Conservation (phyloP, 1,140 invertebrate species). For the Zeugodacus cucurbitae region DNA sequence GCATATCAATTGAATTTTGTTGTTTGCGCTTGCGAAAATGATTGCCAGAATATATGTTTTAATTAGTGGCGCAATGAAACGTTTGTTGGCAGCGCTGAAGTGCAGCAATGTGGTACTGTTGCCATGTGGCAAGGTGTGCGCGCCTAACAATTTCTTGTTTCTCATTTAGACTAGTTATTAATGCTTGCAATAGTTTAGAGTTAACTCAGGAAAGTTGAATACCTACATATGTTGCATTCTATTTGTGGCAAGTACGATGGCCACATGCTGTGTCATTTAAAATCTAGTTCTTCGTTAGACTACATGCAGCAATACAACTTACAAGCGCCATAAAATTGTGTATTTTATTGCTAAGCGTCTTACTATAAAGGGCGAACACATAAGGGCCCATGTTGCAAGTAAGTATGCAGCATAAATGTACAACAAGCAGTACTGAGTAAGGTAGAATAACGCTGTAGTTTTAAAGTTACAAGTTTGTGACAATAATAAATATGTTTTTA, state of each 20-base stretch:
- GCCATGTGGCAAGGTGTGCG: background rate
- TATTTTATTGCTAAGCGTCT: background rate
- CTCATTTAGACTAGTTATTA: background rate
- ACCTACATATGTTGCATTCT: background rate
- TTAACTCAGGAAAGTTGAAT: background rate
- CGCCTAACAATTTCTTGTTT: background rate
- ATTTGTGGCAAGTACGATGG: background rate
- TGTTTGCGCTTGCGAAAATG: background rate
- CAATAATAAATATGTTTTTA: background rate
- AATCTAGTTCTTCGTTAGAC: background rate
- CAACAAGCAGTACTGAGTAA: background rate
- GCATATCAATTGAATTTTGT: background rate
- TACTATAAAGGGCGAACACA: background rate
- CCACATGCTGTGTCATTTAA: constrained; percentile 19
- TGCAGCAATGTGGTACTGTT: background rate
- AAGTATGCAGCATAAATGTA: background rate
- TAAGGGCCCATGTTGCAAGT: background rate
- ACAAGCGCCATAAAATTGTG: background rate
- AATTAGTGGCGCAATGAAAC: background rate
- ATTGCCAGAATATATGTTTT: background rate
- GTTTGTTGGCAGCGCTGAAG: background rate
- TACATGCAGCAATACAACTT: background rate
- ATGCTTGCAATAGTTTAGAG: background rate
- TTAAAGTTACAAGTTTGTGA: background rate
- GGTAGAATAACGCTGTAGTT: background rate